Evolutionary conservation across 2,888 invertebrate genomes (phyloP).

Genomic region (Tachystola acroxantha): DNA sequence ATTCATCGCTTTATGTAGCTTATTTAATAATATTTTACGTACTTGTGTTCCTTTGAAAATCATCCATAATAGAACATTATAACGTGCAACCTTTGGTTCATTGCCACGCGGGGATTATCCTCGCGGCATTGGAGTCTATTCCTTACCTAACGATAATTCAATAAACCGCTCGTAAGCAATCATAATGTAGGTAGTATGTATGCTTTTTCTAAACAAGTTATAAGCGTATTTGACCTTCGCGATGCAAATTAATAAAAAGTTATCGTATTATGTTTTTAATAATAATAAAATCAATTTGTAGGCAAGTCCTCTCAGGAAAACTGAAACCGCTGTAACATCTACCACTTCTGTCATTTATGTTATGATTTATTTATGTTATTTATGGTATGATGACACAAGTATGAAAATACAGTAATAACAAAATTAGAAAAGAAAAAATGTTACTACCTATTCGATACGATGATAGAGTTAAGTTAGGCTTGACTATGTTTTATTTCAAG

Average conservation of each 20-base stretch:
- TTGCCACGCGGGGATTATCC: constrained; percentile 27
- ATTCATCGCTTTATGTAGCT: constrained; percentile 43
- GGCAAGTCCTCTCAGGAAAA: no score
- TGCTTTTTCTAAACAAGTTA: constrained; percentile 24
- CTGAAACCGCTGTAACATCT: no score
- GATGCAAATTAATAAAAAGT: background rate
- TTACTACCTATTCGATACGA: no score
- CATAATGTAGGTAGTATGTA: constrained; percentile 8
- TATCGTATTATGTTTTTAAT: no score
- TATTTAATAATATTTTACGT: constrained; percentile 15
- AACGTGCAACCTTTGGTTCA: constrained; percentile 33
- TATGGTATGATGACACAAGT: no score
- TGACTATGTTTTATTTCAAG: no score
- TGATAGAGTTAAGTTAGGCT: no score
- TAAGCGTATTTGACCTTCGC: constrained; percentile 27
- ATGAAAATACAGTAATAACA: no score
- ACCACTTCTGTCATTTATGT: no score
- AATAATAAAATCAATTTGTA: no score
- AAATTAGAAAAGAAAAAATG: no score
- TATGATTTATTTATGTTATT: no score
- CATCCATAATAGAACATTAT: constrained; percentile 16
- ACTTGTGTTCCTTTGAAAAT: constrained; percentile 20
- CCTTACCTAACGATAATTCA: constrained; percentile 15
- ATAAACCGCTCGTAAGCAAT: constrained; percentile 15
- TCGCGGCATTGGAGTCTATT: constrained; percentile 8